These are phyloP conservation scores for Cotesia glomerata DNA, from an alignment of 1,140 invertebrate genomes.

Conservation along the genomic window DNA sequence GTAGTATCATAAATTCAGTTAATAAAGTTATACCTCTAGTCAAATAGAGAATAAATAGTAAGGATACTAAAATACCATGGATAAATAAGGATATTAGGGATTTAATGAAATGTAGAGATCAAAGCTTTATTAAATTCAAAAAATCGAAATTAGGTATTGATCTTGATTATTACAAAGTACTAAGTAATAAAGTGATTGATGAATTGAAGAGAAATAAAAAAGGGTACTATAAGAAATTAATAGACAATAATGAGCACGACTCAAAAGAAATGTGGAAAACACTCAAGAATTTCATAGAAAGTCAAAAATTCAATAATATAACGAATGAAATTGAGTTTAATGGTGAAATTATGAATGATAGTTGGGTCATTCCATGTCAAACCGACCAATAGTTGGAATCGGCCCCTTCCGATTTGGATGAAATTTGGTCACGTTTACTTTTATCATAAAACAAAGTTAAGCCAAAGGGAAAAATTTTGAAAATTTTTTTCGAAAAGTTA, in stretches of 20 bases:
- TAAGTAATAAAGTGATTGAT: not conserved
- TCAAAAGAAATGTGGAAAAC: not conserved
- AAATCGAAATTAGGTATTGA: not conserved
- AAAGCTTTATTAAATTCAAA: conserved; percentile 14
- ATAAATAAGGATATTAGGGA: not conserved
- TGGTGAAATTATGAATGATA: no score
- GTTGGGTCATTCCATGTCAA: no score
- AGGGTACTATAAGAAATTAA: not conserved
- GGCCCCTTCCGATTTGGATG: no score
- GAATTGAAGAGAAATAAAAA: not conserved
- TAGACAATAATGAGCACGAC: not conserved
- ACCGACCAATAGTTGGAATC: no score
- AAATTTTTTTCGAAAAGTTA: no score
- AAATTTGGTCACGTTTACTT: no score
- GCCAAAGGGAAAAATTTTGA: no score
- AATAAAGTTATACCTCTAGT: not conserved
- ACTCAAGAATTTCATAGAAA: no score
- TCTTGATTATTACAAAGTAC: not conserved
- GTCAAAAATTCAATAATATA: no score
- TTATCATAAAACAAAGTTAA: no score
- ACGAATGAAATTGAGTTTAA: no score
- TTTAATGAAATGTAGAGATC: not conserved
- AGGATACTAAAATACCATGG: not conserved
- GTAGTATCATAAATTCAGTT: not conserved
- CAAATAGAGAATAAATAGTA: not conserved